A percentile compares a stretch with the other conserved stretches of the same genome.
These are phyloP conservation scores for Monochamus saltuarius DNA, from an alignment of 1,140 invertebrate species.

Conservation along the genomic window DNA sequence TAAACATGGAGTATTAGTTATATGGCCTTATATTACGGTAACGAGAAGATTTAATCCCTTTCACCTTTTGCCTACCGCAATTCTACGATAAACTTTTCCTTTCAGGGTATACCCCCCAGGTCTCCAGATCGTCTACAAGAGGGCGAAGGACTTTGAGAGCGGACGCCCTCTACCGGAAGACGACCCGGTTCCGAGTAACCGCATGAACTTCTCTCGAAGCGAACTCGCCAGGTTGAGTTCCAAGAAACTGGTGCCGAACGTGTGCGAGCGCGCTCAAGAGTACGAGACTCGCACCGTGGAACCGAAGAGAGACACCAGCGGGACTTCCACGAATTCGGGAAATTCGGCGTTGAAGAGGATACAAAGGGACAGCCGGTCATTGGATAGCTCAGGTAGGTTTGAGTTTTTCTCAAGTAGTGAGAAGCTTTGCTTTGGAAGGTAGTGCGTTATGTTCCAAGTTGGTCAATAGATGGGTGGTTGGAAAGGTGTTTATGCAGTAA, in stretches of 20 bases:
- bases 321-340: constrained; percentile 29
- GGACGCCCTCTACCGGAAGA: constrained; percentile 59
- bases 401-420: no score
- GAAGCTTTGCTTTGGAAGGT: no score
- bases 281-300: constrained; percentile 64
- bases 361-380: constrained; percentile 51
- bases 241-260: constrained; percentile 71
- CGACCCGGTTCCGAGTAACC: constrained; percentile 58
- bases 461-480: no score
- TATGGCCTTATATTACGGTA: no score
- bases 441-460: no score
- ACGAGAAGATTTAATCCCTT: no score
- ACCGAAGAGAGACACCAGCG: constrained; percentile 34
- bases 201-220: constrained; percentile 70
- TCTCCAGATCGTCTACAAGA: constrained; percentile 66
- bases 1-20: no score
- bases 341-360: constrained; percentile 35
- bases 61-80: no score
- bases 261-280: constrained; percentile 70
- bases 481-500: no score
- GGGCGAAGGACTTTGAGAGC: constrained; percentile 73
- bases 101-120: constrained; percentile 57
- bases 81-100: constrained; percentile 21
- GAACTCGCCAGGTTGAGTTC: constrained; percentile 70
- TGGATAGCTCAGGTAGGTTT: constrained; percentile 52